Conservation (phyloP, 1,140 invertebrate genomes). For the Neodiprion pinetum region DNA sequence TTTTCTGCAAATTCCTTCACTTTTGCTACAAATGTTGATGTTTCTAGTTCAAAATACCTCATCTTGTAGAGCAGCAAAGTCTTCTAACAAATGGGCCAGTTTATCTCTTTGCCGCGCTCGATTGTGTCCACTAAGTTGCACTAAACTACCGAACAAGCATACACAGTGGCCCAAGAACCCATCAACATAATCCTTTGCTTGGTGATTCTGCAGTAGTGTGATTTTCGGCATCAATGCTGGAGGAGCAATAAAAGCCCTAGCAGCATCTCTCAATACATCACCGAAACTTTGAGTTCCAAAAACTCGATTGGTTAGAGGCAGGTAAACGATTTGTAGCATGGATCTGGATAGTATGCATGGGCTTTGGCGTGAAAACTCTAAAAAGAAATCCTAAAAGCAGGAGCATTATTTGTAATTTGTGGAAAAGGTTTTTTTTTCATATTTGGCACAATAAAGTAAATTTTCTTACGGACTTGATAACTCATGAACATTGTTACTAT, state of each 20-base stretch:
- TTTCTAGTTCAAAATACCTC: slow-evolving; percentile 68
- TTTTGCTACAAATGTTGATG: slow-evolving; percentile 5
- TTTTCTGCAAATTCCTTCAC: neutral
- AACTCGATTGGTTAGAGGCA: slow-evolving; percentile 63
- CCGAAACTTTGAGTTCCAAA: slow-evolving; percentile 68
- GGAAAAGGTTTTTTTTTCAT: neutral
- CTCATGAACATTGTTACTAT: no score
- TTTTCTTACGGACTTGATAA: neutral
- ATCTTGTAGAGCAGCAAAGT: slow-evolving; percentile 91
- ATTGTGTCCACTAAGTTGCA: slow-evolving; percentile 95
- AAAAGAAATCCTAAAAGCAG: slow-evolving; percentile 85
- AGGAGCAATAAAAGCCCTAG: slow-evolving; percentile 86
- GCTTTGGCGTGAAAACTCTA: slow-evolving; percentile 84
- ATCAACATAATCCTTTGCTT: slow-evolving; percentile 86
- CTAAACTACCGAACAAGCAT: slow-evolving; percentile 83
- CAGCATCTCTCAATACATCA: slow-evolving; percentile 86
- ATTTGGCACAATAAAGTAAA: slow-evolving; percentile 23
- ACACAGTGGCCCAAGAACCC: slow-evolving; percentile 88
- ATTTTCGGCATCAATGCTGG: slow-evolving; percentile 79
- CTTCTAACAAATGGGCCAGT: slow-evolving; percentile 86
- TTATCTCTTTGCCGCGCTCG: slow-evolving; percentile 93
- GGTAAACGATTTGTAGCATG: slow-evolving; percentile 84
- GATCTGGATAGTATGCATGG: slow-evolving; percentile 95
- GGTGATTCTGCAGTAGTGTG: slow-evolving; percentile 68
- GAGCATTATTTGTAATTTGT: slow-evolving; percentile 10